These are phyloP conservation scores for Sarcophaga caerulescens DNA, from an alignment of 2,888 invertebrate species.

Conservation along the genomic window DNA sequence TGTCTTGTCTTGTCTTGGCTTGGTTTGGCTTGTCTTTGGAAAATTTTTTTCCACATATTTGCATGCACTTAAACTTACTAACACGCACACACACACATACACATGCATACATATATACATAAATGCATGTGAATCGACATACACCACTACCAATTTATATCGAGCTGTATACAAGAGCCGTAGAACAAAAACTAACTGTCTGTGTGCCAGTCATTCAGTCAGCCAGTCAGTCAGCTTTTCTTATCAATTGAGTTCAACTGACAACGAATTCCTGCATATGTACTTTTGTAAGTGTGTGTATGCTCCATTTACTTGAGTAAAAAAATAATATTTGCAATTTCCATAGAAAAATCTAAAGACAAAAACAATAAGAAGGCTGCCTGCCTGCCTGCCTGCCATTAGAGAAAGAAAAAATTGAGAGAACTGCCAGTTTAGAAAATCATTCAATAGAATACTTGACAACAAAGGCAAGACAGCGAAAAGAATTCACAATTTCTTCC, in stretches of 20 bases:
- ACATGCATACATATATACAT: not conserved
- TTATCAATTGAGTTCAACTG: conserved; percentile 55
- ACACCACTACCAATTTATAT: not conserved
- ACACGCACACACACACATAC: not conserved
- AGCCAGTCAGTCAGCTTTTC: conserved; percentile 38
- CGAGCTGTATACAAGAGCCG: not conserved
- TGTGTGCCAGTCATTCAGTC: conserved; percentile 2
- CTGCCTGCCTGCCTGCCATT: no score
- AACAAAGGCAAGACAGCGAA: no score
- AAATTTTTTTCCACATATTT: conserved; percentile 26
- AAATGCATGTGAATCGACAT: not conserved
- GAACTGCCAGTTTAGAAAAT: not conserved
- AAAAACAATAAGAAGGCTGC: no score
- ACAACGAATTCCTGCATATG: conserved; percentile 35
- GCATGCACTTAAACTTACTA: not conserved
- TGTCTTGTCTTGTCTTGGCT: conserved; percentile 29
- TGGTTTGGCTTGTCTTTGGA: not conserved
- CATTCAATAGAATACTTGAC: not conserved
- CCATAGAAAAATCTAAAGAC: not conserved
- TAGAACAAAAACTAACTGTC: not conserved
- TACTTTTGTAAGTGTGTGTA: not conserved
- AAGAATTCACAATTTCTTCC: no score
- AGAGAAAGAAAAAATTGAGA: not conserved
- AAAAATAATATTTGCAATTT: not conserved
- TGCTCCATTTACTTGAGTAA: not conserved